Evolutionary conservation across 35 echinoderm and acorn worm genomes (phyloP), one percentile per base, ranked within the genome.

Genomic region (Nesometra sesokonis): DNA sequence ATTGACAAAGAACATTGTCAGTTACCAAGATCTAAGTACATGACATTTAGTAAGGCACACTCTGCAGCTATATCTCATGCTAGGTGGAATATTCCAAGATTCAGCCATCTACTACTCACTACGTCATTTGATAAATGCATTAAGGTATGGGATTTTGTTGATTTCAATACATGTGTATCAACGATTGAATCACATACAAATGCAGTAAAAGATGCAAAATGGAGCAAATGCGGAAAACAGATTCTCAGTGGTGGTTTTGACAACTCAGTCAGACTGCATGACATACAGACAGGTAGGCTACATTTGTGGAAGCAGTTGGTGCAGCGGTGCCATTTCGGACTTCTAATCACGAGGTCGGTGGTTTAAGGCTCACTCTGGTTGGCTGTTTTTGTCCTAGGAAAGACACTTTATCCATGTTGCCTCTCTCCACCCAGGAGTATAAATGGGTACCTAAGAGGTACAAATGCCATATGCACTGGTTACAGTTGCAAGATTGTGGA

Each of bases 241-340:
- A 76, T 99, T 17, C 82, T 99, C 11, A 99, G 96, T 46, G 91
- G 96, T 86, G 96, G 96, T 23, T 99, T 92, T 94, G 96, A 94
- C 78, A 94, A 99, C 34, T 90, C 93, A 19, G 96, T 90, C 27
- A 91, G 86, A 81, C 82, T 99, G 17, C 80, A 81, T n/a, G 92
- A 99, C 88, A 88, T 83, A 29, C 38, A 89, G 31, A 87, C 89
- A 85, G 84, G 95, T 97, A 76, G n/a, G n/a, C n/a, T 43, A 43
- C 38, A 43, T 43, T n/a, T n/a, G n/a, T n/a, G n/a, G n/a, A n/a
- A n/a, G n/a, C n/a, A n/a, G n/a, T n/a, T n/a, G n/a, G n/a, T n/a
- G n/a, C n/a, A n/a, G n/a, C n/a, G n/a, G n/a, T n/a, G n/a, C n/a
- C n/a, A n/a, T n/a, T n/a, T n/a, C n/a, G n/a, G n/a, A n/a, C n/a